Base-by-base conservation (phyloP, 2,113 vertebrate species). In the Callocephalon fimbriatum region DNA sequence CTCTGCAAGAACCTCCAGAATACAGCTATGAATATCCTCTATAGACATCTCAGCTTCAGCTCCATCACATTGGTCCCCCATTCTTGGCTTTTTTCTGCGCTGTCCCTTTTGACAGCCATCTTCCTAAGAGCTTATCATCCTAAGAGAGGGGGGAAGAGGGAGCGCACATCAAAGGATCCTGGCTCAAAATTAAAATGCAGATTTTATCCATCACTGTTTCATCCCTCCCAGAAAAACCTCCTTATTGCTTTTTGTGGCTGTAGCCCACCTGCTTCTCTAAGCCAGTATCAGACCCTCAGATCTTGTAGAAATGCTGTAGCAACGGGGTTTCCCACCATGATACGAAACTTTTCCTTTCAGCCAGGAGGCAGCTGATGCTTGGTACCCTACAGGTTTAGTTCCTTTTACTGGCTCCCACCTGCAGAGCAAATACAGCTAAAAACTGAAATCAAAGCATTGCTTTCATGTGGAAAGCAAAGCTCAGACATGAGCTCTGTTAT, bases 381-480 rank as follows among this genome's bases (percentile, higher is more conserved):
- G 5, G 18, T 74, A 61, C 42, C 54, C 81, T 84, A 75, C 59
- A 88, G 95, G 66, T 54, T 79, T 85, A 51, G 9, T 63, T 93
- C 68, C 38, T 95, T 93, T 93, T 68, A 72, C 83, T 56, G 25
- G 23, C 45, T 92, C 47, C 81, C 71, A 63, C 88, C 56, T 86
- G 83, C 83, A 86, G 76, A 84, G 83, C 59, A 86, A 88, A 86
- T 74, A 56, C 31, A 83, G 67, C 74, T 83, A n/a, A 92, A 84
- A 56, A 65, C 61, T 48, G 27, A 81, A 93, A 91, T 91, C 86
- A 95, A 92, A 97, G 76, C 44, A 61, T 68, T 84, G 3, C 61
- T 88, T 95, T 71, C 70, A 61, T n/a, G 32, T 29, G 40, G 65
- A 94, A 95, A 88, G 45, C 67, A 93, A 59, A 84, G 26, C 67